Conservation (phyloP, 2,113 vertebrate genomes). For the Myrmecophaga tridactyla region DNA sequence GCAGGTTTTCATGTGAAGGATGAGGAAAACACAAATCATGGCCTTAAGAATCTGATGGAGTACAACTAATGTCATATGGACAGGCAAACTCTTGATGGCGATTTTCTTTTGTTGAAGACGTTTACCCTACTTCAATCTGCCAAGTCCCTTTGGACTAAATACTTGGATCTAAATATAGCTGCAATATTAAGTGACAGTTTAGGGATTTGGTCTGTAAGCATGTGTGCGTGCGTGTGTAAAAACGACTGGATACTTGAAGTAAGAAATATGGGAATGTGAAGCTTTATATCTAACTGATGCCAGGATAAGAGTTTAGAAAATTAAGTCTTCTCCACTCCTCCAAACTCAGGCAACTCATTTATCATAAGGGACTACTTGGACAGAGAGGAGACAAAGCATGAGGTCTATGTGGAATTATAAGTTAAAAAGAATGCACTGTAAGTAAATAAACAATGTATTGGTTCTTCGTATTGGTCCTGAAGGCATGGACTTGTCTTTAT, state of each 20-base stretch:
- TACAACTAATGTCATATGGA: background rate
- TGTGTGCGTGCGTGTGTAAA: background rate
- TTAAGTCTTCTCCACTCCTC: background rate
- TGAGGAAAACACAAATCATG: background rate
- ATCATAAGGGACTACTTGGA: background rate
- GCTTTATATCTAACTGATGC: background rate
- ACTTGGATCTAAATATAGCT: background rate
- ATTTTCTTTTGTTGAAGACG: background rate
- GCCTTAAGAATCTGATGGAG: background rate
- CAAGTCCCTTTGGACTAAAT: background rate
- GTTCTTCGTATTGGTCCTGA: background rate
- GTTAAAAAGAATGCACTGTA: background rate
- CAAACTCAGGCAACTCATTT: slow-evolving; percentile 27
- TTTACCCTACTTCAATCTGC: background rate
- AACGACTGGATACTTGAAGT: background rate
- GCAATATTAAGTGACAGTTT: background rate
- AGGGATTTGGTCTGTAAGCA: background rate
- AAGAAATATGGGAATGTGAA: background rate
- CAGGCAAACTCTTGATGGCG: background rate
- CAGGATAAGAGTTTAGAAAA: background rate
- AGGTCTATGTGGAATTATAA: background rate
- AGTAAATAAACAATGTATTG: background rate
- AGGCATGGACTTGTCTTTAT: background rate
- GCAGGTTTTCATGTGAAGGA: background rate
- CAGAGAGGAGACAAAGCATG: background rate